Percentiles rank a stretch among this genome's conserved stretches.
Evolutionary conservation across 2,797 vertebrate species (phyloP).

Genomic region (Neomorphus geoffroyi): DNA sequence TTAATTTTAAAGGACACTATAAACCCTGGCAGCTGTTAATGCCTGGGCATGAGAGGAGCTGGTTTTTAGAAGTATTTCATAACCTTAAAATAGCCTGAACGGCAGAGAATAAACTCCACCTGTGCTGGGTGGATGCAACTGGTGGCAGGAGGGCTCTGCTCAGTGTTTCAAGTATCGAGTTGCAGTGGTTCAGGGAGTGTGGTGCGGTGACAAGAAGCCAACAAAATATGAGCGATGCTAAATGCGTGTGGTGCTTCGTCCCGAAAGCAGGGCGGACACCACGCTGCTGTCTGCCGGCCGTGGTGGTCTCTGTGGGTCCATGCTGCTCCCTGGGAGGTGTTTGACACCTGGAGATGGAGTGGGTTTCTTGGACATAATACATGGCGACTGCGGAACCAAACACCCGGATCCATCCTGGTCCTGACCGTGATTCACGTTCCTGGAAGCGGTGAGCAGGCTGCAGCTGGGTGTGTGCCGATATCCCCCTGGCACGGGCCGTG

Average conservation of each 20-base stretch:
- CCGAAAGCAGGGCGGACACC: accelerated
- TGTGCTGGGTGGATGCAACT: neutral
- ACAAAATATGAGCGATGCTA: too few relatives aligned
- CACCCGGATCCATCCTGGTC: neutral
- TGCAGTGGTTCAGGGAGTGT: neutral
- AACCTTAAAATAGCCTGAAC: neutral
- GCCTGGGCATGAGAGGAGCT: neutral
- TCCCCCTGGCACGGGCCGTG: neutral
- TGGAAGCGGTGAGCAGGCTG: neutral
- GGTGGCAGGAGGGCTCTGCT: neutral
- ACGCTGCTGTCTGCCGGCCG: neutral
- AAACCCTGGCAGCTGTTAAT: constrained; percentile 4
- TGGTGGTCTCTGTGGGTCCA: accelerated
- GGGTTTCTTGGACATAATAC: neutral
- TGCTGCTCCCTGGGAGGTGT: neutral
- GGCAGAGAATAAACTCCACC: neutral
- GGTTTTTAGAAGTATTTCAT: neutral
- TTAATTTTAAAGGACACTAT: constrained; percentile 23
- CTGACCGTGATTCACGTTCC: neutral
- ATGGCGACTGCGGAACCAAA: neutral
- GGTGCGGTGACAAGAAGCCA: neutral
- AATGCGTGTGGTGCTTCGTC: neutral
- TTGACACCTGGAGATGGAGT: neutral
- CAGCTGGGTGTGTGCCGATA: neutral
- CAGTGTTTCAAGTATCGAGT: accelerated